Conservation (phyloP, 2,888 invertebrate genomes). For the Athripsodes cinereus region DNA sequence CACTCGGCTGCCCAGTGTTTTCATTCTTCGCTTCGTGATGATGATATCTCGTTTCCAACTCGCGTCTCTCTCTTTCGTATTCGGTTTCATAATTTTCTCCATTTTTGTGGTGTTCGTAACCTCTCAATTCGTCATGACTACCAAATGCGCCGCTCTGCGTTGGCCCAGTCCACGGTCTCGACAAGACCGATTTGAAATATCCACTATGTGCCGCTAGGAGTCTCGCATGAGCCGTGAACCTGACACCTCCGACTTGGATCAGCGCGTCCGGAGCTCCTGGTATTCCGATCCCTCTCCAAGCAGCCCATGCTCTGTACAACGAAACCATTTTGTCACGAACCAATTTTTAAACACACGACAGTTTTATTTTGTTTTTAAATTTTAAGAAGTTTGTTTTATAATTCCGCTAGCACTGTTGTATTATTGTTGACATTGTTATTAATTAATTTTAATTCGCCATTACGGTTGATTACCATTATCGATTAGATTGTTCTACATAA, state of each 20-base stretch:
- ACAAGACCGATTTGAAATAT: conserved; percentile 61
- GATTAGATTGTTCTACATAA: too few relatives aligned
- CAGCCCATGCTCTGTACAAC: conserved; percentile 49
- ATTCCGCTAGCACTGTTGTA: too few relatives aligned
- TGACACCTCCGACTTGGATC: conserved; percentile 58
- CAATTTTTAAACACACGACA: too few relatives aligned
- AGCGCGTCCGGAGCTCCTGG: conserved; percentile 55
- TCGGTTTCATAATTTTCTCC: conserved; percentile 16
- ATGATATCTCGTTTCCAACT: not conserved
- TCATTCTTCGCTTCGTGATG: not conserved
- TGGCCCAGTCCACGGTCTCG: conserved; percentile 29
- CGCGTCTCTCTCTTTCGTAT: not conserved
- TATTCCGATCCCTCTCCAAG: conserved; percentile 30
- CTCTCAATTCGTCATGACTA: not conserved
- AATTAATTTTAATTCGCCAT: too few relatives aligned
- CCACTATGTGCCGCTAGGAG: conserved; percentile 64
- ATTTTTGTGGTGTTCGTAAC: conserved; percentile 4
- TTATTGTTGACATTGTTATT: too few relatives aligned
- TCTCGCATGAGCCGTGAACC: conserved; percentile 62
- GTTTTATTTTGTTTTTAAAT: too few relatives aligned
- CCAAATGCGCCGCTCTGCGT: conserved; percentile 27
- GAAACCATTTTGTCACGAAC: conserved; percentile 39
- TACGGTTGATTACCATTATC: too few relatives aligned
- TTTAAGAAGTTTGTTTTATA: too few relatives aligned
- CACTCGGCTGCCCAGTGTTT: not conserved